Base-by-base conservation (phyloP, 2,888 invertebrate genomes). In the Ormyrus nitidulus region DNA sequence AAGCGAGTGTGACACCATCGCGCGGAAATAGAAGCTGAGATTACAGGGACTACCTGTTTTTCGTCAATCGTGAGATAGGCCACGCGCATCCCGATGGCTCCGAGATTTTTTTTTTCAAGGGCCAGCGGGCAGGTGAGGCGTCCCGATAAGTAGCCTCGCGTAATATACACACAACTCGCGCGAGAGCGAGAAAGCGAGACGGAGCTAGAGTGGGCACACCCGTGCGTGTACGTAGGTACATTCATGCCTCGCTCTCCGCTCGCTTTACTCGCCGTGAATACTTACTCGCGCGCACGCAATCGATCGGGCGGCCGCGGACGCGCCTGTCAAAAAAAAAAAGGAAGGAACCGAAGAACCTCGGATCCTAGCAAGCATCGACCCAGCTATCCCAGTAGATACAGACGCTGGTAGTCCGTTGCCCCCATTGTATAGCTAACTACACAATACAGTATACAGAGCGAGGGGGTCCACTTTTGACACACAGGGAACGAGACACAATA, bases 1-100 rank as follows among this genome's bases (percentile, higher is more conserved):
- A 66, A 77, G 34, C 34, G 61, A 54, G 70, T 73, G 77, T 73
- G 77, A 77, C 72, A 80, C 6, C 68, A 80, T 72, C 77, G 71
- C 34, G 68, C 77, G 68, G 46, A 80, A 80, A 80, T 80, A 77
- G 77, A 76, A 75, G n/a, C 58, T 19, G 9, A 34, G 34, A 34
- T 34, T 34, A 34, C 54, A 10, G 13, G 8, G 56, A 69, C 54
- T 64, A 62, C 56, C 76, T 70, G 62, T 56, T 34, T 4, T 34
- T 34, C 61, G 56, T 34, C 4, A 34, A 34, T 4, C 34, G 54
- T 1, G 7, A 11, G 48, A 48, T 48, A 44, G 64, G 64, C 64
- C 34, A 10, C 64, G 62, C 62, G 64, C 6, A 61, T 61, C 46
- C 64, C 13, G 13, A 13, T 8, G 11, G 6, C 34, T 3, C 44